phyloP scores from a whole-genome alignment of 1,140 invertebrate species.

The Lordiphosa mommai region DNA sequence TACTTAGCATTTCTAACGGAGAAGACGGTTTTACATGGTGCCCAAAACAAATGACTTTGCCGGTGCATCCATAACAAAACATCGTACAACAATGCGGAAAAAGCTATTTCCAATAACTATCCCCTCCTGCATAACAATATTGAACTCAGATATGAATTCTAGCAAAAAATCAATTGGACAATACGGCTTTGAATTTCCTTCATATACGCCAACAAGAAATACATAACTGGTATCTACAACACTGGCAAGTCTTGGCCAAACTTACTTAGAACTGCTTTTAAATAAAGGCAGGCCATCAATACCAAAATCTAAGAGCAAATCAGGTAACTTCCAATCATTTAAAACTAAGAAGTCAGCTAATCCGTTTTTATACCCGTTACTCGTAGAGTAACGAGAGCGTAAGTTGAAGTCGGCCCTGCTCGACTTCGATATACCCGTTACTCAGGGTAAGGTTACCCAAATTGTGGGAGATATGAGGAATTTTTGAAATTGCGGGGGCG shows the following conservation, averaged over 20 bases:
- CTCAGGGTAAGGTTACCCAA: no score
- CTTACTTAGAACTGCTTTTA: slow-evolving; percentile 25
- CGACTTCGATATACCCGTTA: no score
- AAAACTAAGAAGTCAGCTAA: slow-evolving; percentile 24
- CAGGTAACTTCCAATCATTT: slow-evolving; percentile 13
- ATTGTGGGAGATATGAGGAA: no score
- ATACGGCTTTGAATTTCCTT: slow-evolving; percentile 18
- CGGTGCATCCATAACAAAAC: slow-evolving; percentile 25
- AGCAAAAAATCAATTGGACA: slow-evolving; percentile 21
- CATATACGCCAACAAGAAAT: slow-evolving; percentile 22
- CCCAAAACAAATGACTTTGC: slow-evolving; percentile 24
- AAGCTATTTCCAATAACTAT: slow-evolving; percentile 14
- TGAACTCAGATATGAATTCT: slow-evolving; percentile 20
- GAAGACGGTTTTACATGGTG: slow-evolving; percentile 27
- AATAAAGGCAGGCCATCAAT: slow-evolving; percentile 27
- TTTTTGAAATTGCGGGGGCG: no score
- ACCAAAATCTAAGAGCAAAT: slow-evolving; percentile 18
- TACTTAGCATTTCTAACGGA: slow-evolving; percentile 20
- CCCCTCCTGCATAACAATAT: slow-evolving; percentile 15
- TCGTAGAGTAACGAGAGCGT: no score
- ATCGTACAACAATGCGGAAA: slow-evolving; percentile 11
- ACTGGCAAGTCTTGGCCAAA: slow-evolving; percentile 24
- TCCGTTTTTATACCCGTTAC: no score
- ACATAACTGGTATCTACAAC: slow-evolving; percentile 20
- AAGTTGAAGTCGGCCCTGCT: no score